A percentile compares a stretch with the other conserved stretches of the same genome.
Evolutionary conservation across 2,888 invertebrate genomes (phyloP).

Genomic region (Laspeyria flexula): DNA sequence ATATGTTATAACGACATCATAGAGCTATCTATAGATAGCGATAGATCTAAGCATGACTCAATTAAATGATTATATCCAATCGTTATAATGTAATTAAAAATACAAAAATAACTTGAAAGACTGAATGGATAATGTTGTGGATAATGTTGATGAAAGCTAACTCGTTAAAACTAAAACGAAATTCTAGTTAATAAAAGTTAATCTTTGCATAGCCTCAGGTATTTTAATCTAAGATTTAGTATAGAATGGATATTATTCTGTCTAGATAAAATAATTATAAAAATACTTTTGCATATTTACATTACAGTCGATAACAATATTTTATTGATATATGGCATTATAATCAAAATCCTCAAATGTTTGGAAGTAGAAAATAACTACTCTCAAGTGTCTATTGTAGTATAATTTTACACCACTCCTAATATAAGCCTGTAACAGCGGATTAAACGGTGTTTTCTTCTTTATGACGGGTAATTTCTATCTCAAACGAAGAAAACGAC

Average conservation of each 20-base stretch:
- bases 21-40: too few species aligned
- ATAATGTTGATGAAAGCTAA: not conserved
- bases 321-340: not conserved
- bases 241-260: not conserved
- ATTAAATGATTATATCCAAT: not conserved
- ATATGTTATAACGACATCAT: too few species aligned
- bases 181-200: constrained; percentile 1
- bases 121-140: not conserved
- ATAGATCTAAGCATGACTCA: not conserved
- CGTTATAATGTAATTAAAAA: not conserved
- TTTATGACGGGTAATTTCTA: not conserved
- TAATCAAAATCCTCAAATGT: too few species aligned
- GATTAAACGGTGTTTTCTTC: not conserved
- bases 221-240: not conserved
- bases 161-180: not conserved
- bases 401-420: not conserved
- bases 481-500: not conserved
- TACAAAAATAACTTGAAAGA: not conserved
- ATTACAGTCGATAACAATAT: not conserved
- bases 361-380: not conserved
- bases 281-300: not conserved
- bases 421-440: not conserved
- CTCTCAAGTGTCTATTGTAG: not conserved
- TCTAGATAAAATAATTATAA: too few species aligned
- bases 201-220: not conserved